phyloP scores from a whole-genome alignment of 2,113 vertebrate genomes.

The Salvelinus fontinalis region DNA sequence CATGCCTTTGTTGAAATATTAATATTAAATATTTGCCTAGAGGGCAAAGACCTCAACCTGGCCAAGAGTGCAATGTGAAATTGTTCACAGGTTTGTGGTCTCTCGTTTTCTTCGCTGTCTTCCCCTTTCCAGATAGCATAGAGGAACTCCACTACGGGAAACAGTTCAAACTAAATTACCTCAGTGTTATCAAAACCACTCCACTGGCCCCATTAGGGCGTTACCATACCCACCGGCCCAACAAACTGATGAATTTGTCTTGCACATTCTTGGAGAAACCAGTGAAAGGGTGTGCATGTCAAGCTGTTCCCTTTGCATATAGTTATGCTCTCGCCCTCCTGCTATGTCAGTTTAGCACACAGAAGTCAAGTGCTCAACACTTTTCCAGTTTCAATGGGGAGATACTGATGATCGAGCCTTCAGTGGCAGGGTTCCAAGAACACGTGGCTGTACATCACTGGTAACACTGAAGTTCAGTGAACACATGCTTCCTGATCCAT shows the following conservation, averaged over 20 bases:
- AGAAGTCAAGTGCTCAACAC: slow-evolving; percentile 12
- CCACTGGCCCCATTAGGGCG: slow-evolving; percentile 30
- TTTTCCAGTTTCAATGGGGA: not conserved
- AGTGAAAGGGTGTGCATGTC: slow-evolving; percentile 5
- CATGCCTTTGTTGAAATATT: not conserved
- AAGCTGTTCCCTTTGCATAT: slow-evolving; percentile 13
- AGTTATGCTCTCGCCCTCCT: not conserved
- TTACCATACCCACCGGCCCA: slow-evolving; percentile 50
- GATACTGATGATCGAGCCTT: not conserved
- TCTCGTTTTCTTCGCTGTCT: slow-evolving; percentile 18
- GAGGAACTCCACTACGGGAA: slow-evolving; percentile 44
- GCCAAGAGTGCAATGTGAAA: too few relatives aligned
- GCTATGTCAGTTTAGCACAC: slow-evolving; percentile 15
- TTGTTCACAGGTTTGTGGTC: not conserved
- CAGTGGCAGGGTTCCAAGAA: slow-evolving; percentile 1
- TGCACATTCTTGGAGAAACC: slow-evolving; percentile 26
- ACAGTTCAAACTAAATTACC: slow-evolving; percentile 14
- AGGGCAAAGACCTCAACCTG: too few relatives aligned
- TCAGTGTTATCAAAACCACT: slow-evolving; percentile 38
- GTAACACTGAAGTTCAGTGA: not conserved
- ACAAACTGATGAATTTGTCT: slow-evolving; percentile 53
- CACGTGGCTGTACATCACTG: not conserved
- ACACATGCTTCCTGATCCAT: not conserved
- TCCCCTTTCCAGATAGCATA: slow-evolving; percentile 42
- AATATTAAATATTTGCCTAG: too few relatives aligned